Evolutionary conservation across 2,888 invertebrate species (phyloP), one percentile per base, ranked within the genome.

Genomic region (Anorthoa munda): DNA sequence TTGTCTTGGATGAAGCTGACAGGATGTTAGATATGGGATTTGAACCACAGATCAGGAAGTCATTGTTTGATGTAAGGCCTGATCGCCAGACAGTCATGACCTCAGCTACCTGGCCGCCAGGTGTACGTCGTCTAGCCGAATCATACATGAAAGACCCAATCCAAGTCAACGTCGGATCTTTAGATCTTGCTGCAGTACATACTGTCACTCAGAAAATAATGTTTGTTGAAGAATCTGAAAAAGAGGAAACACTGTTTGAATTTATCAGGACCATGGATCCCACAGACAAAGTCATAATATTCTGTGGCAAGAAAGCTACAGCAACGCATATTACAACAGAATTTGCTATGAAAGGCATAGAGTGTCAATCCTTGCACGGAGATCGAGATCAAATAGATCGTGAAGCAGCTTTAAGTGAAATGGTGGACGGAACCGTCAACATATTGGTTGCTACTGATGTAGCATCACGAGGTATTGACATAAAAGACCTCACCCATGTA

Each of bases 1-100:
- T 99, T 84, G 98, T 99, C 23, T 94, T 99, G 72, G 99, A 99
- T 95, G 99, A 99, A 95, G 98, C 98, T 15, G 98, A 98, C 92
- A 97, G 98, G 76, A 98, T 98, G 98, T 94, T 98, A 83, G 98
- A 98, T 87, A 98, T 98, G 98, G 98, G 98, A 23, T 98, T 98
- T 90, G 98, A 98, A 88, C 98, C 98, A 4, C 98, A 97, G 97
- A 99, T 99, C 82, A 97, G 98, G 55, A 98, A 98, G 90, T 97
- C 98, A 18, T 94, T 99, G 82, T 96, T 98, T 75, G 97, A 98
- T 89, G 97, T 99, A 31, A 97, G 99, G 69, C 98, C 99, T 12
- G 99, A 99, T 90, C 95, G 99, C 69, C 99, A 99, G 92, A 99
- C 99, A n/a, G 97, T 99, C 0, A 99, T 99, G 99, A 99, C 99